Evolutionary conservation across 2,797 vertebrate genomes (phyloP).

Genomic region (Crypturellus tataupa): DNA sequence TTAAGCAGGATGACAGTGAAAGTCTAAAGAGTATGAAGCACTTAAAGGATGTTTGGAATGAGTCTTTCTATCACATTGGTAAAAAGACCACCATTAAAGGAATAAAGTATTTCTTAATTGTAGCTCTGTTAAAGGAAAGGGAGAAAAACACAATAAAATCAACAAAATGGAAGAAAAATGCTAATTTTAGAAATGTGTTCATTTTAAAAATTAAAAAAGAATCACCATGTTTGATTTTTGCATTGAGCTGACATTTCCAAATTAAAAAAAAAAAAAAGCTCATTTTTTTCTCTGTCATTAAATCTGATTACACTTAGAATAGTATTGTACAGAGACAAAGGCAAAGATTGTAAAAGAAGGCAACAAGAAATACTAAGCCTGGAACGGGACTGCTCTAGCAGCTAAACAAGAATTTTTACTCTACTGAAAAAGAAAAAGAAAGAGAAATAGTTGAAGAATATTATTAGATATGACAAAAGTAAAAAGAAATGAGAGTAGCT

Average conservation of each 20-base stretch:
- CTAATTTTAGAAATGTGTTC: not conserved
- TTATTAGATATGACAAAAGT: slow-evolving; percentile 50
- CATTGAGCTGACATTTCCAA: slow-evolving; percentile 18
- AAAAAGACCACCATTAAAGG: slow-evolving; percentile 77
- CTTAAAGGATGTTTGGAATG: slow-evolving; percentile 56
- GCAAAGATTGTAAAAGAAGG: slow-evolving; percentile 60
- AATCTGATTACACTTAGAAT: slow-evolving; percentile 35
- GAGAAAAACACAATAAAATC: slow-evolving; percentile 2
- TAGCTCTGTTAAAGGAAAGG: slow-evolving; percentile 24
- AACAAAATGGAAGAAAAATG: not conserved
- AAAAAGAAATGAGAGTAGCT: slow-evolving; percentile 53
- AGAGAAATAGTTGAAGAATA: slow-evolving; percentile 1
- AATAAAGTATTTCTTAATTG: slow-evolving; percentile 74
- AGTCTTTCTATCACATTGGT: slow-evolving; percentile 51
- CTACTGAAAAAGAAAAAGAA: slow-evolving; percentile 53
- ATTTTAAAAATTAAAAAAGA: not conserved
- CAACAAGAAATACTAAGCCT: slow-evolving; percentile 60
- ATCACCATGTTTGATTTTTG: not conserved
- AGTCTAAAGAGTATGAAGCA: slow-evolving; percentile 51
- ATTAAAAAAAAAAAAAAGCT: slow-evolving; percentile 63
- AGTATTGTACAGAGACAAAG: slow-evolving; percentile 58
- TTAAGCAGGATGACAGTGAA: slow-evolving; percentile 49
- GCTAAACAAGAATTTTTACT: slow-evolving; percentile 67
- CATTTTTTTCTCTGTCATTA: slow-evolving; percentile 32
- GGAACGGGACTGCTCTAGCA: slow-evolving; percentile 72